Evolutionary conservation across 2,888 invertebrate species (phyloP), one percentile per base, ranked within the genome.

Genomic region (Choreutis nemorana): DNA sequence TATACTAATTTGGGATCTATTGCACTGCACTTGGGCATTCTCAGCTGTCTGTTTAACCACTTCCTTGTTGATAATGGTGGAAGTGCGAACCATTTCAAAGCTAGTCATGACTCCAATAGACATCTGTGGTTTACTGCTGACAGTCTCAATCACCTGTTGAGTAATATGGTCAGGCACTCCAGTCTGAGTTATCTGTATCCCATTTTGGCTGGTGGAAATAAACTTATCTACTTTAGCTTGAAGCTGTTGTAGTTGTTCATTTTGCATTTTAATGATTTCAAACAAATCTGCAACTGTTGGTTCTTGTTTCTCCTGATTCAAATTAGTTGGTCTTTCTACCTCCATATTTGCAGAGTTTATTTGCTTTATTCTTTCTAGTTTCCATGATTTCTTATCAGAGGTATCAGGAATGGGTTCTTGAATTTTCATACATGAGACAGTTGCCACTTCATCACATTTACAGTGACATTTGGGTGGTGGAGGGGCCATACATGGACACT

Each of bases 31-130:
- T 33, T 78, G 73, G 28, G 70, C 58, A 48, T 55, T 73, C 14
- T 61, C 58, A 44, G 41, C 50, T 3, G 43, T 53, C 39, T 66
- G 54, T 37, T 59, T 66, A 2, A 68, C 37, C 34, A 32, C 23
- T 21, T 73, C 75, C 41, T 72, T 70, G 35, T 78, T 78, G 3
- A 75, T 68, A 8, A 77, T 56, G 14, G 75, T 79, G 8, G 79
- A 77, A 14, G 77, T 79, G 25, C 66, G 48, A 0, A 78, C 68
- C 49, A 87, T 81, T 64, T 87, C 87, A 56, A 87, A 86, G 55
- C 87, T 87, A 2, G 87, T 87, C 84, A 87, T 87, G 2, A 87
- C 83, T 32, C 87, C 87, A 30, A 87, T 85, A 0, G 87, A 87
- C 45, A 87, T 83, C 43, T 64, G 81, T 32, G 56, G 59, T 36